Conservation (phyloP, 2,888 invertebrate species). For the Timema podura region DNA sequence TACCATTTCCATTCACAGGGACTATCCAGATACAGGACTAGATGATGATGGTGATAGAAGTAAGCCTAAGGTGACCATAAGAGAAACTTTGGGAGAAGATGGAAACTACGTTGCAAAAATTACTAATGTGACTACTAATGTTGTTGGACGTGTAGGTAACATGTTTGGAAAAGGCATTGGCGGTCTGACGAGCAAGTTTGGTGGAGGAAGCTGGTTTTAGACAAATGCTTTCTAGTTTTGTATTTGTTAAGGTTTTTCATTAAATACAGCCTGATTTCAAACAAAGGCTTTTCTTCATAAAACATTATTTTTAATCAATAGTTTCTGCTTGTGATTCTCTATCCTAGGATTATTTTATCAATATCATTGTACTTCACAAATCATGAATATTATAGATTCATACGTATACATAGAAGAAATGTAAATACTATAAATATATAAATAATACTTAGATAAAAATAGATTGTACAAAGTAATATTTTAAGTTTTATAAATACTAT, state of each 20-base stretch:
- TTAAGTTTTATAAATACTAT: background rate
- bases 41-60: conserved; percentile 56
- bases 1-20: conserved; percentile 33
- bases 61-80: conserved; percentile 57
- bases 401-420: conserved; percentile 22
- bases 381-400: too few species aligned
- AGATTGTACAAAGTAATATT: conserved; percentile 15
- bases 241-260: conserved; percentile 19
- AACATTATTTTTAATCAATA: conserved; percentile 29
- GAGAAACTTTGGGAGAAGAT: conserved; percentile 62
- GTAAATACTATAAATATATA: conserved; percentile 31
- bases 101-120: conserved; percentile 72
- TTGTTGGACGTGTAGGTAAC: conserved; percentile 83
- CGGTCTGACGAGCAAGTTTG: conserved; percentile 83
- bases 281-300: too few species aligned
- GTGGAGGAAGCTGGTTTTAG: conserved; percentile 85
- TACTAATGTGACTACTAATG: conserved; percentile 75
- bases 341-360: conserved; percentile 19
- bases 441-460: conserved; percentile 16
- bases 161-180: conserved; percentile 88
- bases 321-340: conserved; percentile 34
- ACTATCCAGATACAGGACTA: conserved; percentile 40
- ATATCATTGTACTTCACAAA: too few species aligned
- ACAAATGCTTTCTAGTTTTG: conserved; percentile 13
- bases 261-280: conserved; percentile 18